A percentile compares a stretch with the other conserved stretches of the same genome.
Conservation (phyloP, 2,113 vertebrate genomes). For the Aegotheles bennettii region DNA sequence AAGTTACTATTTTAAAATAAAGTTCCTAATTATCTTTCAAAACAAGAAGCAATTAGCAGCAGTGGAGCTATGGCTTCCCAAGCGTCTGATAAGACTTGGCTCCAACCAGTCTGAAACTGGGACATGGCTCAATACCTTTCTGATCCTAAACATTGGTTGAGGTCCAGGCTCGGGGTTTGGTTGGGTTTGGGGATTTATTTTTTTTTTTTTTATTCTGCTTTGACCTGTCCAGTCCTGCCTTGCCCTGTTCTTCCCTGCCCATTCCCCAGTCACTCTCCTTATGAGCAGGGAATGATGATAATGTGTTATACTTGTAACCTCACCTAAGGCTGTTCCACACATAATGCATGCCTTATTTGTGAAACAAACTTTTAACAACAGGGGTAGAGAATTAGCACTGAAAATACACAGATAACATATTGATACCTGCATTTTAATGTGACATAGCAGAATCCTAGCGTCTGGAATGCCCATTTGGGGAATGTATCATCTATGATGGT, state of each 20-base stretch:
- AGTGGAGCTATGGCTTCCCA: neutral
- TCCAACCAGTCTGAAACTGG: slow-evolving; percentile 31
- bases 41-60: slow-evolving; percentile 56
- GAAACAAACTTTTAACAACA: neutral
- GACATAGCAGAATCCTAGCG: neutral
- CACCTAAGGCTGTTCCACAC: neutral
- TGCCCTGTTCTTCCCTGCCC: neutral
- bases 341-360: neutral
- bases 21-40: slow-evolving; percentile 52
- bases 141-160: slow-evolving; percentile 31
- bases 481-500: neutral
- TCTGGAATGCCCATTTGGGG: neutral
- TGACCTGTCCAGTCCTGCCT: slow-evolving; percentile 17
- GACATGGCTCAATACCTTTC: slow-evolving; percentile 46
- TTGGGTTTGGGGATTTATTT: neutral
- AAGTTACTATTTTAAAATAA: slow-evolving; percentile 67
- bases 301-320: neutral
- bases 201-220: neutral
- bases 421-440: neutral
- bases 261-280: neutral
- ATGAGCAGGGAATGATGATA: neutral
- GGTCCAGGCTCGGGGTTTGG: neutral
- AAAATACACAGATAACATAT: neutral
- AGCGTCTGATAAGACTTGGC: neutral
- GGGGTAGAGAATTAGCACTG: neutral